phyloP scores from a whole-genome alignment of 2,888 invertebrate species.

The Temnothorax unifasciatus region DNA sequence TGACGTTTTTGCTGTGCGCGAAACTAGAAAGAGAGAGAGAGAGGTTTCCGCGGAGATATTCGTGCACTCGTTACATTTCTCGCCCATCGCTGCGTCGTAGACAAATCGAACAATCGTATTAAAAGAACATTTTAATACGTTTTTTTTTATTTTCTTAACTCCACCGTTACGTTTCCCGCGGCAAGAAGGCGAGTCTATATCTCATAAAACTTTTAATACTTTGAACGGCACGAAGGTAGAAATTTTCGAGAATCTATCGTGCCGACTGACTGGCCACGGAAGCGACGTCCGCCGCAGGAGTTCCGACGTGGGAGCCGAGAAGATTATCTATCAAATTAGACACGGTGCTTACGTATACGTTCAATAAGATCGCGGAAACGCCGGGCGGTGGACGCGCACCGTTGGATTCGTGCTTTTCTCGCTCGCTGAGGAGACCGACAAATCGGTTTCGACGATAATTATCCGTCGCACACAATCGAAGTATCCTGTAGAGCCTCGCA shows the following conservation, averaged over 20 bases:
- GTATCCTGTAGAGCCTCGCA: constrained; percentile 80
- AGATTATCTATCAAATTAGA: constrained; percentile 58
- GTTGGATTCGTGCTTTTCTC: constrained; percentile 75
- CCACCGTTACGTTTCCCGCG: background rate
- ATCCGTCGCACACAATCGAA: constrained; percentile 82
- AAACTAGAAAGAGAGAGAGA: background rate
- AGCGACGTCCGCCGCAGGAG: constrained; percentile 43
- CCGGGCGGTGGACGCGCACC: constrained; percentile 75
- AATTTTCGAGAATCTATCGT: constrained; percentile 35
- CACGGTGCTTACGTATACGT: constrained; percentile 51
- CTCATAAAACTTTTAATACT: constrained; percentile 7
- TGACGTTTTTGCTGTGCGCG: constrained; percentile 57
- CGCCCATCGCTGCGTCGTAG: background rate
- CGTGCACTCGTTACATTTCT: constrained; percentile 9
- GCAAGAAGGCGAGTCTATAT: background rate
- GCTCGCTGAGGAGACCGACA: constrained; percentile 61
- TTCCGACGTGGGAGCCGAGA: constrained; percentile 40
- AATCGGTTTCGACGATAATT: constrained; percentile 80
- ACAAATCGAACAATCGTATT: constrained; percentile 32
- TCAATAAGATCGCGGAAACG: constrained; percentile 73
- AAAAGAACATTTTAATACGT: background rate
- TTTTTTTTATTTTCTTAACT: background rate
- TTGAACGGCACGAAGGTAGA: background rate
- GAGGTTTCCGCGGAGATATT: constrained; percentile 5
- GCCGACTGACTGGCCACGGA: constrained; percentile 39